phyloP scores from a whole-genome alignment of 2,797 vertebrate species.

The Steatocranus sp. region DNA sequence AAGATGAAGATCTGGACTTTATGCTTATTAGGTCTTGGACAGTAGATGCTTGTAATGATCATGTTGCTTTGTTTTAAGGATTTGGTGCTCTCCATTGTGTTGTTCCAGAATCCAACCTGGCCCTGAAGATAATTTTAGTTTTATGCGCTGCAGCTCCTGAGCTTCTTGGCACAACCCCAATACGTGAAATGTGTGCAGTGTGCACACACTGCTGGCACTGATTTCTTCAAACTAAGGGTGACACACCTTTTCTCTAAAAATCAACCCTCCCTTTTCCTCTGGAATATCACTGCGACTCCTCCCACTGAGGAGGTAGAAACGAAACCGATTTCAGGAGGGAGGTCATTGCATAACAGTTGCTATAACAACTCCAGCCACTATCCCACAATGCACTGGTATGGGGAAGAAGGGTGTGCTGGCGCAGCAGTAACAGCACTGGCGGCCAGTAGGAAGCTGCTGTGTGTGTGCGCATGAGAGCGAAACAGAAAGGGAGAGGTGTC shows the following conservation, averaged over 20 bases:
- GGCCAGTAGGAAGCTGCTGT: not conserved
- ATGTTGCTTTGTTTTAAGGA: rapidly evolving
- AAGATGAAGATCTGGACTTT: not conserved
- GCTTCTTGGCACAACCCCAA: not conserved
- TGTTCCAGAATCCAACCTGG: not conserved
- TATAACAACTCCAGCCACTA: conserved; percentile 30
- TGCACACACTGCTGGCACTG: not conserved
- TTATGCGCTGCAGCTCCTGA: not conserved
- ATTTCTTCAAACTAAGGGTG: not conserved
- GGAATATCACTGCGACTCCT: conserved; percentile 53
- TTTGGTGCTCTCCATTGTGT: not conserved
- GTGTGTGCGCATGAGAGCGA: not conserved
- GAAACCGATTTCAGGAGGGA: conserved; percentile 8
- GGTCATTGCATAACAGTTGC: conserved; percentile 46
- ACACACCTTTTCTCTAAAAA: not conserved
- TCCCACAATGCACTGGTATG: conserved; percentile 53
- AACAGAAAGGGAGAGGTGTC: not conserved
- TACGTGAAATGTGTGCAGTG: not conserved
- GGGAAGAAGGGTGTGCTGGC: conserved; percentile 28
- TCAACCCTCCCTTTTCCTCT: not conserved
- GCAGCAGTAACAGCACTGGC: conserved; percentile 49
- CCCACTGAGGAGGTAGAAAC: conserved; percentile 28
- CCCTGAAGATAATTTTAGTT: not conserved
- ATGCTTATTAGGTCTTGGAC: not conserved
- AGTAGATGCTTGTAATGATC: not conserved